phyloP scores from a whole-genome alignment of 2,113 vertebrate genomes.

The Gnathonemus longibarbis region DNA sequence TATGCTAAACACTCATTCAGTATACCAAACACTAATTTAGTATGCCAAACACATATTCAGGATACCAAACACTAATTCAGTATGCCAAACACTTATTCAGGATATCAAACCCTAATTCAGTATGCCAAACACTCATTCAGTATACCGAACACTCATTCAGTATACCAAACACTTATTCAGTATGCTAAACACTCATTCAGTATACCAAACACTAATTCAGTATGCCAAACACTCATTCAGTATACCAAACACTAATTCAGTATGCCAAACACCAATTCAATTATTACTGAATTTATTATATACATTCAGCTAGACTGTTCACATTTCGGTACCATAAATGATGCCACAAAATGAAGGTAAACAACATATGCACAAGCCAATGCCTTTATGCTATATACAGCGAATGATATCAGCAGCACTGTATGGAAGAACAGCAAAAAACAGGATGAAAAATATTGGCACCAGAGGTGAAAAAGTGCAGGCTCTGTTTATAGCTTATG shows the following conservation, averaged over 20 bases:
- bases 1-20: neutral
- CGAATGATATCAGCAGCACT: neutral
- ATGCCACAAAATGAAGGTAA: neutral
- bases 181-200: too few relatives aligned
- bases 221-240: too few relatives aligned
- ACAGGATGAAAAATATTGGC: neutral
- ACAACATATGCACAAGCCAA: neutral
- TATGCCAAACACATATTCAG: too few relatives aligned
- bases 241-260: too few relatives aligned
- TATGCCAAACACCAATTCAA: too few relatives aligned
- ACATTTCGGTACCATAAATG: neutral
- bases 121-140: too few relatives aligned
- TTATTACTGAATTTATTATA: neutral
- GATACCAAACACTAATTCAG: too few relatives aligned
- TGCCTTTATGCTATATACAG: neutral
- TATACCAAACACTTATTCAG: neutral
- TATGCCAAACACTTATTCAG: too few relatives aligned
- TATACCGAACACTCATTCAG: neutral
- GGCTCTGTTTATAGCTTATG: neutral
- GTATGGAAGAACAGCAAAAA: neutral
- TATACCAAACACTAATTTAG: neutral
- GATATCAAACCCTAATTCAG: too few relatives aligned
- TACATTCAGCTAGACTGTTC: neutral
- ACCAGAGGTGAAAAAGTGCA: neutral
- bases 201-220: too few relatives aligned